These are phyloP conservation scores for Acrocephalus arundinaceus DNA, from an alignment of 2,113 vertebrate species.

Conservation along the genomic window DNA sequence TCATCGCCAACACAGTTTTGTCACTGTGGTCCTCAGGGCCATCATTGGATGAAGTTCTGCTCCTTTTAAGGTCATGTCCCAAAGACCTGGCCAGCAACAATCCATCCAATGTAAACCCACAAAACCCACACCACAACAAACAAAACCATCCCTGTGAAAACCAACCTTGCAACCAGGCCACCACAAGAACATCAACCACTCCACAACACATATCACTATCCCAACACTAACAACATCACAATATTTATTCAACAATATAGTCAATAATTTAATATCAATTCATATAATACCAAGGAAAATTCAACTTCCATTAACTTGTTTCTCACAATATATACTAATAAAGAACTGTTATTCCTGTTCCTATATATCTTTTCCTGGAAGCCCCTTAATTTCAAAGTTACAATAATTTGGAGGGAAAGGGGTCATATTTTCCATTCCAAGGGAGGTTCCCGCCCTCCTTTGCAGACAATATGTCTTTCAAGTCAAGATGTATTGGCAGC, in stretches of 20 bases:
- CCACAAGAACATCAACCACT: neutral
- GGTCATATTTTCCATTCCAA: no score
- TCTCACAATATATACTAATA: neutral
- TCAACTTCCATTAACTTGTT: neutral
- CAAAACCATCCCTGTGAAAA: neutral
- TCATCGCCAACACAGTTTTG: no score
- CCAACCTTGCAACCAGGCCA: neutral
- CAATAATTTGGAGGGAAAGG: no score
- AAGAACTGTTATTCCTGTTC: no score
- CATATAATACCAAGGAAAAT: neutral
- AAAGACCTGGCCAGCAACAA: neutral
- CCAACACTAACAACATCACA: neutral
- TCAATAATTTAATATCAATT: neutral
- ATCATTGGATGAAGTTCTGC: neutral
- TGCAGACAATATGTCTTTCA: no score
- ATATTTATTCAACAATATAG: neutral
- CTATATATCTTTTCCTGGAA: no score
- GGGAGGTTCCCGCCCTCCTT: no score
- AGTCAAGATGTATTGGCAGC: no score
- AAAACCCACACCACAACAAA: neutral
- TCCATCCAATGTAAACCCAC: no score
- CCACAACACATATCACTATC: neutral
- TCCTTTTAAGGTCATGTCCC: neutral
- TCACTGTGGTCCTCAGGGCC: neutral
- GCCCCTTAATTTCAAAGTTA: no score